A percentile compares a stretch with the other conserved stretches of the same genome.
These are phyloP conservation scores for Drosophila takahashii DNA, from an alignment of 1,140 invertebrate species.

Conservation along the genomic window DNA sequence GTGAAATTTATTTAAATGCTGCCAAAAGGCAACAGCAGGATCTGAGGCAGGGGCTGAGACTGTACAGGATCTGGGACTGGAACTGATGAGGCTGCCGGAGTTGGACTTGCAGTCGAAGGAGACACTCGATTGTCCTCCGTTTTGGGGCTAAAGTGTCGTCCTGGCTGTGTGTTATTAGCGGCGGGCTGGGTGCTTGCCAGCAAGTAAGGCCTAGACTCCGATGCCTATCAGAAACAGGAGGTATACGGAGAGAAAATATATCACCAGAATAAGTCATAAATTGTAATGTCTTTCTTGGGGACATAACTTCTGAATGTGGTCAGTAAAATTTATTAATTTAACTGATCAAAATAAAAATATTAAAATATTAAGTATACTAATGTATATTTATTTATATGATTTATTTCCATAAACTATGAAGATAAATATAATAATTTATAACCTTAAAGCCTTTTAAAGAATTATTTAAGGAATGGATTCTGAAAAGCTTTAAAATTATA, in stretches of 20 bases:
- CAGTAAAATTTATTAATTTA: neutral
- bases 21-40: conserved; percentile 68
- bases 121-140: conserved; percentile 54
- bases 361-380: neutral
- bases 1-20: conserved; percentile 79
- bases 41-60: conserved; percentile 1
- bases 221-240: conserved; percentile 55
- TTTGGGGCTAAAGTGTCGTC: conserved; percentile 56
- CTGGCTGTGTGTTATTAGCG: conserved; percentile 32
- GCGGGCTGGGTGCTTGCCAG: conserved; percentile 41
- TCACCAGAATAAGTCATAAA: neutral
- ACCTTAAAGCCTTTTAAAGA: no score
- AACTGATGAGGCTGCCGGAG: conserved; percentile 23
- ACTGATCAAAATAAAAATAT: neutral
- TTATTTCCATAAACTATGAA: neutral
- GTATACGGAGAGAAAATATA: conserved; percentile 9
- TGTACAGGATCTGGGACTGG: conserved; percentile 12
- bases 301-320: neutral
- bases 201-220: conserved; percentile 19
- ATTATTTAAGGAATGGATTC: no score
- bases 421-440: no score
- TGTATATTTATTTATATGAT: neutral
- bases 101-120: conserved; percentile 19
- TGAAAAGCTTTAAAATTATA: no score
- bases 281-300: neutral